Evolutionary conservation across 2,113 vertebrate genomes (phyloP), one percentile per base, ranked within the genome.

Genomic region (Porphyrio hochstetteri): DNA sequence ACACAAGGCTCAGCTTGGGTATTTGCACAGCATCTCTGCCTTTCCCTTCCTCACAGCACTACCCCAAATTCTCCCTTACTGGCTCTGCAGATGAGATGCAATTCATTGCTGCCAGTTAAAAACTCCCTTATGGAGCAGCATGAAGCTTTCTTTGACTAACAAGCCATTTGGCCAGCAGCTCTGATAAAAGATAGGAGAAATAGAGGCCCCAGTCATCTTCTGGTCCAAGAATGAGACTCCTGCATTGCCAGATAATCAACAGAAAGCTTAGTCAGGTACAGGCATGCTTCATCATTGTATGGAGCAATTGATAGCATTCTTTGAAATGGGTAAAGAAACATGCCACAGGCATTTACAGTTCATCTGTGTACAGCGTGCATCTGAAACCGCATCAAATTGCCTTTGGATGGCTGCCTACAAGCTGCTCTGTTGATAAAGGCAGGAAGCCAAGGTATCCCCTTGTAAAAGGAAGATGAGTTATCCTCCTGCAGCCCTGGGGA

Each of bases 351-450:
- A 89, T 82, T 92, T 88, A 75, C 81, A 71, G 53, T 87, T 87
- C 82, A 36, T 80, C 76, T 64, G 79, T 24, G 46, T 67, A 56
- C 52, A 53, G 85, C 7, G 5, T 60, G 29, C 25, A 10, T 64
- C 71, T 78, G 91, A 95, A 96, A 81, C 83, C 69, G 1, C 93
- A 84, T 85, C 88, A 60, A 91, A 87, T 89, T 69, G 88, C 44
- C 69, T 89, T 90, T 94, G 95, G 92, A 95, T 40, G 38, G 69
- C 88, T 94, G 95, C 95, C 92, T 80, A 48, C 0, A 0, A 96
- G 61, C 82, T 75, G 52, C 88, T 88, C 82, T 94, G 95, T 78
- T 86, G 91, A 89, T 44, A 84, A 72, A 95, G 95, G 91, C 84
- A 82, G 78, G 67, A 72, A 86, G 93, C 95, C 95, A 96, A 91